Evolutionary conservation across 2,797 vertebrate genomes (phyloP).

Genomic region (Hyperoplus lanceolatus): DNA sequence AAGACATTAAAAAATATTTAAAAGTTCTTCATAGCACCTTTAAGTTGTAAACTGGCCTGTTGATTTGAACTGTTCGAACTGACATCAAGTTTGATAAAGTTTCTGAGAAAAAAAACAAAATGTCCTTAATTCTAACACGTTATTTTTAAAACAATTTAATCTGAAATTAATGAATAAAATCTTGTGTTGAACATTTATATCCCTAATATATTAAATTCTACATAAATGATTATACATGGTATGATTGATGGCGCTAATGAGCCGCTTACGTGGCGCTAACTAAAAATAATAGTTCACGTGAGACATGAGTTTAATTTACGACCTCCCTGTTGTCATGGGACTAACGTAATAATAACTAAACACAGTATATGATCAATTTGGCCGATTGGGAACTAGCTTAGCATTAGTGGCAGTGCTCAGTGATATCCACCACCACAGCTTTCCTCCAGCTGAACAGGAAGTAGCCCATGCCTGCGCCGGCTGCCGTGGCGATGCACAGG

Average conservation of each 20-base stretch:
- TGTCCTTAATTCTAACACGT: no score
- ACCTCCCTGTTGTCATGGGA: slow-evolving; percentile 46
- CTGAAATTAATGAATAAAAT: no score
- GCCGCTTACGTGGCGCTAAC: neutral
- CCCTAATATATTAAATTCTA: no score
- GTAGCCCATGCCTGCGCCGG: slow-evolving; percentile 93
- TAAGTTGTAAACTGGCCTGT: no score
- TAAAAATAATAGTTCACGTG: neutral
- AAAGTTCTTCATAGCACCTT: no score
- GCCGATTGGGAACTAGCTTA: slow-evolving; percentile 22
- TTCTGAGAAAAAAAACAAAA: no score
- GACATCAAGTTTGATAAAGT: no score
- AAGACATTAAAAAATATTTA: no score
- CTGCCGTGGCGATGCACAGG: slow-evolving; percentile 95
- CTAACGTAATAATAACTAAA: slow-evolving; percentile 4
- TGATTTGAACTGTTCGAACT: no score
- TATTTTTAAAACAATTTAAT: no score
- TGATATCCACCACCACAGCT: slow-evolving; percentile 97
- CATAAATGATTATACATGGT: neutral
- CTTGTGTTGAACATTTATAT: no score
- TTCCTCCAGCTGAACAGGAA: slow-evolving; percentile 99
- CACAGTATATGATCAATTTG: neutral
- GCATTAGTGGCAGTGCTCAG: slow-evolving; percentile 94
- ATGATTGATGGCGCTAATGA: neutral
- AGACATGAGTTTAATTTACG: neutral